These are phyloP conservation scores for Ploceus nigricollis DNA, from an alignment of 2,113 vertebrate genomes.

Conservation along the genomic window DNA sequence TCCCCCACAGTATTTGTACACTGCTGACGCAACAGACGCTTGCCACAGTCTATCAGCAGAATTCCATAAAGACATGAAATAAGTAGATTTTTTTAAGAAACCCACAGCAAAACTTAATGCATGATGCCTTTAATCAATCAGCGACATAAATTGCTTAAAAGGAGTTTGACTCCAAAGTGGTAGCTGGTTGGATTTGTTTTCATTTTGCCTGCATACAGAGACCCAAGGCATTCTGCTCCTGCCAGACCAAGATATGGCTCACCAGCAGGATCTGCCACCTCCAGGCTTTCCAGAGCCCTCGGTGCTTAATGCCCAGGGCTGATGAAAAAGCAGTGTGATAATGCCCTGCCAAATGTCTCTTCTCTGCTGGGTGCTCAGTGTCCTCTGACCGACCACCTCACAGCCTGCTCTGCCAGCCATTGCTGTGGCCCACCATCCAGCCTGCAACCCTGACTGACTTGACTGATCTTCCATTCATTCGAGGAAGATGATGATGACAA, in stretches of 20 bases:
- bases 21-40: neutral
- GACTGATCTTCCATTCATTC: neutral
- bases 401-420: neutral
- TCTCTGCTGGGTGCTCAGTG: neutral
- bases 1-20: neutral
- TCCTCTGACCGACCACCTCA: fast-evolving
- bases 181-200: neutral
- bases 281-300: neutral
- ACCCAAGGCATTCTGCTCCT: neutral
- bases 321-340: neutral
- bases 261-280: neutral
- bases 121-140: neutral
- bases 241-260: neutral
- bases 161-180: neutral
- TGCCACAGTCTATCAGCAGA: neutral
- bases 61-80: neutral
- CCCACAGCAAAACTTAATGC: neutral
- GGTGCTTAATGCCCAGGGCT: fast-evolving
- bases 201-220: neutral
- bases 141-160: neutral
- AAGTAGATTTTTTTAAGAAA: neutral
- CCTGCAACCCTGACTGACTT: neutral
- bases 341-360: neutral
- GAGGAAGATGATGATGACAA: neutral
- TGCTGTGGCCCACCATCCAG: fast-evolving